A percentile compares a stretch with the other conserved stretches of the same genome.
phyloP scores from a whole-genome alignment of 2,797 vertebrate species.

The Enteromius treurensis region DNA sequence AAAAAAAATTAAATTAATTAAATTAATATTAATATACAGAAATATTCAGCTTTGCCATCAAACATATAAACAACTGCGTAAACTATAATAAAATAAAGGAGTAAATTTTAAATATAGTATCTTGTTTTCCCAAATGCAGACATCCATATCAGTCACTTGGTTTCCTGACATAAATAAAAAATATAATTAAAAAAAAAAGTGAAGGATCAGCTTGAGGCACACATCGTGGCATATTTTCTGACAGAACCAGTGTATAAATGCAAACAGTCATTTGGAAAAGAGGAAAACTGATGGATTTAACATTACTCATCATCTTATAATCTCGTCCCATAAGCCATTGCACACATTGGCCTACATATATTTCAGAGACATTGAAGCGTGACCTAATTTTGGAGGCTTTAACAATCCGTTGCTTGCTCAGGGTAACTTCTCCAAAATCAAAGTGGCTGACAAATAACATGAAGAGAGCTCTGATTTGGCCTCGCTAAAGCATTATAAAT shows the following conservation, averaged over 20 bases:
- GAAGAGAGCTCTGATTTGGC: not conserved
- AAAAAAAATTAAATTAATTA: too few relatives aligned
- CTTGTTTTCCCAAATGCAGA: too few relatives aligned
- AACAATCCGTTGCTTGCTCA: not conserved
- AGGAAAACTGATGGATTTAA: constrained; percentile 20
- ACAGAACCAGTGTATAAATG: not conserved
- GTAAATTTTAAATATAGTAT: too few relatives aligned
- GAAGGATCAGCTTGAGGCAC: not conserved
- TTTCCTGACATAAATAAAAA: not conserved
- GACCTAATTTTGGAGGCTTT: constrained; percentile 25
- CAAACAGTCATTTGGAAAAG: constrained; percentile 11
- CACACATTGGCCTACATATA: constrained; percentile 36
- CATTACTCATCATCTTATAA: constrained; percentile 36
- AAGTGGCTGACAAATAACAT: constrained; percentile 4
- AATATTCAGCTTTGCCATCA: not conserved
- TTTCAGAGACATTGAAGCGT: not conserved
- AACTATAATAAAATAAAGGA: not conserved
- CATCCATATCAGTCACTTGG: not conserved
- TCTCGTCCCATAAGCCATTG: constrained; percentile 30
- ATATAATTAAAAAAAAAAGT: not conserved
- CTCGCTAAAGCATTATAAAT: constrained; percentile 15
- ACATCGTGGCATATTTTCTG: not conserved
- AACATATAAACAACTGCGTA: not conserved
- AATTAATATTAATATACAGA: too few relatives aligned
- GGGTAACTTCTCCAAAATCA: constrained; percentile 24